phyloP scores from a whole-genome alignment of 2,113 vertebrate genomes.

The Procapra przewalskii region DNA sequence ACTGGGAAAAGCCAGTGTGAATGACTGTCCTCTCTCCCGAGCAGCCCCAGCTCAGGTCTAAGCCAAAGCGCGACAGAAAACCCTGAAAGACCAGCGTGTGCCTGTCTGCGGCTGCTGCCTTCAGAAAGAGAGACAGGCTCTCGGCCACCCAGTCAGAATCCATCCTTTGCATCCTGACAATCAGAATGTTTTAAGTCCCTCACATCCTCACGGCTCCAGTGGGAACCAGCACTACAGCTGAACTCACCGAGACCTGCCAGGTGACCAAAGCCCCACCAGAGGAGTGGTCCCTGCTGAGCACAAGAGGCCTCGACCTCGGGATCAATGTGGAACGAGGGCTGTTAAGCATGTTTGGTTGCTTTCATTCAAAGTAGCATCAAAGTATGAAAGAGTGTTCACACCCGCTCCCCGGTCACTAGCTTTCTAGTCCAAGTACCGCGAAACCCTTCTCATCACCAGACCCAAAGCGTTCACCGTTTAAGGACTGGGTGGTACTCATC shows the following conservation, averaged over 20 bases:
- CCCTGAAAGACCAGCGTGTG: rapidly evolving
- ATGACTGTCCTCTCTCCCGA: rapidly evolving
- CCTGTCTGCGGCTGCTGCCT: neutral
- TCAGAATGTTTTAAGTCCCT: too few species aligned
- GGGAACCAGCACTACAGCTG: rapidly evolving
- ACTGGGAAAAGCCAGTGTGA: rapidly evolving
- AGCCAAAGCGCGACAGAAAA: neutral
- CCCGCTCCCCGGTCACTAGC: rapidly evolving
- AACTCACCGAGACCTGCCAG: neutral
- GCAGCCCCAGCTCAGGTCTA: neutral
- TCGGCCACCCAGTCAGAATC: rapidly evolving
- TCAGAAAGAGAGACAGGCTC: neutral
- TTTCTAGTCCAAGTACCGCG: rapidly evolving
- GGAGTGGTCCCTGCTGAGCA: rapidly evolving
- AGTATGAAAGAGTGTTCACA: rapidly evolving
- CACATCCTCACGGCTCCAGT: rapidly evolving
- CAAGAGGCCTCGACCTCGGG: rapidly evolving
- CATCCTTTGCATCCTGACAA: rapidly evolving
- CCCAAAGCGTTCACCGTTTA: too few species aligned
- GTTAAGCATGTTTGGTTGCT: rapidly evolving
- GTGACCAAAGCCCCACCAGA: rapidly evolving
- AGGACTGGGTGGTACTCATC: rapidly evolving
- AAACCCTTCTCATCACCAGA: neutral
- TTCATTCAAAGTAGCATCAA: rapidly evolving
- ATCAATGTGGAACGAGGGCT: too few species aligned